These are phyloP conservation scores for Herpailurus yagouaroundi DNA, from an alignment of 2,113 vertebrate species.

Conservation along the genomic window DNA sequence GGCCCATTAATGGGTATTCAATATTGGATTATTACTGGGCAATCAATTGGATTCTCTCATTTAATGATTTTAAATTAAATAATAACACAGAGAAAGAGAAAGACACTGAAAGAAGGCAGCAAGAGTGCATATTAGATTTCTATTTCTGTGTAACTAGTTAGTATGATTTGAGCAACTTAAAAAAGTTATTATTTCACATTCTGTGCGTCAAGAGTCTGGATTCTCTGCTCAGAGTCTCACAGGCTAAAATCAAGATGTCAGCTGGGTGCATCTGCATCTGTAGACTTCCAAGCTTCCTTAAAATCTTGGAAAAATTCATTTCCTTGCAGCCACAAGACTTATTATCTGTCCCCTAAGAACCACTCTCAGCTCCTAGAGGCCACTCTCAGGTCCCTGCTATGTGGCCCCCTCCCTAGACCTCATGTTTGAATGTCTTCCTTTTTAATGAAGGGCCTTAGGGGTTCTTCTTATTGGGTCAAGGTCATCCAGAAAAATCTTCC, in stretches of 20 bases:
- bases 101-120: not conserved
- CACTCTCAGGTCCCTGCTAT: not conserved
- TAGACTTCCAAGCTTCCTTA: not conserved
- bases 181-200: not conserved
- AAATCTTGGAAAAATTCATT: not conserved
- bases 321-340: not conserved
- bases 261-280: not conserved
- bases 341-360: not conserved
- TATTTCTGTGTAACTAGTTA: not conserved
- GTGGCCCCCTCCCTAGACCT: not conserved
- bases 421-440: not conserved
- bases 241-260: not conserved
- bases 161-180: not conserved
- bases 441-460: not conserved
- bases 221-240: not conserved
- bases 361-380: not conserved
- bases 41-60: not conserved
- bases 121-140: not conserved
- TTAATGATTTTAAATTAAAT: not conserved
- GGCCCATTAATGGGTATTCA: not conserved
- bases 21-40: not conserved
- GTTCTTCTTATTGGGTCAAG: not conserved
- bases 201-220: not conserved
- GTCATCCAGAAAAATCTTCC: not conserved
- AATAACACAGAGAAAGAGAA: not conserved